phyloP scores from a whole-genome alignment of 92 coral and sea anemone genomes.

The Zoanthus gigantus region DNA sequence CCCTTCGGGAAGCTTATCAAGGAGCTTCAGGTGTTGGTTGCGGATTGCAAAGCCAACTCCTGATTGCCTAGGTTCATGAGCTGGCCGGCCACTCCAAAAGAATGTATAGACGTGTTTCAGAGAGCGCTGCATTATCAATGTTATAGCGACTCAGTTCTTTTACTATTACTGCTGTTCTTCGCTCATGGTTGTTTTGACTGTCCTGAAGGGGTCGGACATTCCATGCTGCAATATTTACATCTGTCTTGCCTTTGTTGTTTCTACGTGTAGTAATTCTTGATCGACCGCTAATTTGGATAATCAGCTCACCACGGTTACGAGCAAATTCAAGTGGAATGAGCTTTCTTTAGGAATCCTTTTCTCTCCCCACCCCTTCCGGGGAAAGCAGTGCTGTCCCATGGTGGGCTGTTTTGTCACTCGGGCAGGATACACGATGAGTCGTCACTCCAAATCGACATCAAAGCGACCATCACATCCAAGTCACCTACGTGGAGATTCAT shows the following conservation, averaged over 20 bases:
- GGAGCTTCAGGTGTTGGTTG: no score
- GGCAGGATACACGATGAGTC: slow-evolving; percentile 22
- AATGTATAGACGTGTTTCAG: neutral
- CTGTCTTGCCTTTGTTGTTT: neutral
- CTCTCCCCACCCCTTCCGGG: neutral
- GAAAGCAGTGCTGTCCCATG: slow-evolving; percentile 6
- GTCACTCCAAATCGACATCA: slow-evolving; percentile 9
- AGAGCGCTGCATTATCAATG: neutral
- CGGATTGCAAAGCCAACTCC: no score
- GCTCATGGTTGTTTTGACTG: neutral
- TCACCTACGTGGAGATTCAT: slow-evolving; percentile 12
- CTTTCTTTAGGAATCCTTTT: slow-evolving; percentile 2
- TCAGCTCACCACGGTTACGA: slow-evolving; percentile 3
- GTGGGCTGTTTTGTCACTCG: neutral
- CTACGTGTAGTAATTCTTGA: neutral
- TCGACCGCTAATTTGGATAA: slow-evolving; percentile 3
- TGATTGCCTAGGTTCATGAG: no score
- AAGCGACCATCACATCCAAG: slow-evolving; percentile 21
- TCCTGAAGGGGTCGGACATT: neutral
- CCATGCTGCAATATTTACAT: slow-evolving; percentile 2
- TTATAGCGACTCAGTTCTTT: slow-evolving; percentile 4
- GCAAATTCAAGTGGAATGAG: neutral
- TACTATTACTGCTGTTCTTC: slow-evolving; percentile 9
- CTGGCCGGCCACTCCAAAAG: no score
- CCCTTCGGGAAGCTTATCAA: no score